Base-by-base conservation (phyloP, 2,888 invertebrate species). In the Palloptera scutellata region DNA sequence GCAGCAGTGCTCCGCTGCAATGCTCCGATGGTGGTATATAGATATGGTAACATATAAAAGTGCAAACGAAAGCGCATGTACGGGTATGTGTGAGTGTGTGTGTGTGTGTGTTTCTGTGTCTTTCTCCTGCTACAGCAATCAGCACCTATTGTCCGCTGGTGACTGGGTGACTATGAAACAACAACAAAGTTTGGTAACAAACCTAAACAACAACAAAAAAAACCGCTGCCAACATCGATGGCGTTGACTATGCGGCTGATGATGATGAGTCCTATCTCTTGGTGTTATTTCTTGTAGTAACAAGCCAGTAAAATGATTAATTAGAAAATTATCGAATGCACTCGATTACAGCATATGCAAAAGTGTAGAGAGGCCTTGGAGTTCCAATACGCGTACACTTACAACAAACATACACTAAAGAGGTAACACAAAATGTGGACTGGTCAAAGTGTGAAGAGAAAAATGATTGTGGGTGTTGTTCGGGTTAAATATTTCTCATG, bases 101-200 rank as follows among this genome's bases (percentile, higher is more conserved):
- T 57, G 42, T 20, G 43, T 63, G 61, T 59, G 66, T 58, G 53
- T 64, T 61, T 60, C 41, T 54, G 54, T 15, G 17, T 17, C n/a
- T 54, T 6, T 10, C 55, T 20, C 45, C 63, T 19, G 30, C 55
- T 73, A 69, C 77, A 76, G 81, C 81, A 82, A 82, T 82, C 82
- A 82, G 79, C 81, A 81, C 80, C 79, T 81, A 81, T 82, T 82
- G 81, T 82, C 74, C 74, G 70, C 68, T 61, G 67, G 64, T 74
- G 67, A 59, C 5, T 11, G 10, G 61, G 66, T 41, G 20, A 15
- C 12, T 17, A n/a, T 13, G n/a, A 12, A 40, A 41, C 41, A 9
- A 17, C 41, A n/a, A 41, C 9, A 40, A 17, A 40, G 17, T 41
- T 41, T 9, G 15, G 41, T 13, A 45, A 13, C 11, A 43, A 43